Conservation (phyloP, 2,113 vertebrate genomes). For the Dromiciops gliroides region DNA sequence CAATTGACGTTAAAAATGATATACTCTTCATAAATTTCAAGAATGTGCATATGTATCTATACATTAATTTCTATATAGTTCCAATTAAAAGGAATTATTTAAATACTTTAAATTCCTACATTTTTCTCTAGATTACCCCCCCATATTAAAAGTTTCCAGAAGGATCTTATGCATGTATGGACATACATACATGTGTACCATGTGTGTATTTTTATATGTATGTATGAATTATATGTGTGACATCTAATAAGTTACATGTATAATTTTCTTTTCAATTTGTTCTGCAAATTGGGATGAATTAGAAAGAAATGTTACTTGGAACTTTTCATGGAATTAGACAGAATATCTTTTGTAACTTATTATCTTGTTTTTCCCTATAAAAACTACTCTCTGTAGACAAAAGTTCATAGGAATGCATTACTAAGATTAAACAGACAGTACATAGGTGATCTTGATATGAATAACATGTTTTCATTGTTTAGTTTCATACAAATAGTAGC, state of each 20-base stretch:
- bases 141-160: background rate
- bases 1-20: background rate
- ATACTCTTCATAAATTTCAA: background rate
- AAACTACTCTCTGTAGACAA: background rate
- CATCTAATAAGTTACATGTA: background rate
- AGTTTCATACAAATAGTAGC: background rate
- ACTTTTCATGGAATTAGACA: background rate
- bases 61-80: background rate
- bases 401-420: background rate
- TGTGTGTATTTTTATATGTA: too few relatives aligned
- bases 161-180: too few relatives aligned
- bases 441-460: background rate
- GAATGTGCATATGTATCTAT: background rate
- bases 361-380: background rate
- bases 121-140: background rate
- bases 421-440: background rate
- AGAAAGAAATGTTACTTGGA: background rate
- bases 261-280: background rate
- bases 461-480: background rate
- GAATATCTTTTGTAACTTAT: background rate
- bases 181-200: too few relatives aligned
- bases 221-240: background rate
- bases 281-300: background rate
- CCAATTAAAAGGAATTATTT: conserved; percentile 9
- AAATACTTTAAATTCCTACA: background rate